Evolutionary conservation across 2,888 invertebrate genomes (phyloP), one percentile per base, ranked within the genome.

Genomic region (Dynastes hyllus): DNA sequence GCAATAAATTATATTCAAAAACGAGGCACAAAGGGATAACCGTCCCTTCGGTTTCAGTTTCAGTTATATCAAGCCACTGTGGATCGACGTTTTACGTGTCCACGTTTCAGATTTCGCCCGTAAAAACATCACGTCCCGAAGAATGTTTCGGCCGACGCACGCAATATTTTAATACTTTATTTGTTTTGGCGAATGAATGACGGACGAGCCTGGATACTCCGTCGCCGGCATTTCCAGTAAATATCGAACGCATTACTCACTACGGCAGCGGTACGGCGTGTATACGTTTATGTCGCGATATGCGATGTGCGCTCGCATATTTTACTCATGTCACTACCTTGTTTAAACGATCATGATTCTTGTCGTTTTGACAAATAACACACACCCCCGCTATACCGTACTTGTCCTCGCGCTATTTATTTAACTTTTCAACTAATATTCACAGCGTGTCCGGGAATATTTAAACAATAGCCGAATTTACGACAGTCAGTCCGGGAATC

Each of bases 261-360:
- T 9, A 8, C 16, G 16, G 45, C 45, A 8, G 6, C 37, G 50
- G 50, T 37, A 37, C 61, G 11, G 8, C 22, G 22, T 22, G 22
- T 22, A 22, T 22, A 8, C 71, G 71, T 40, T 51, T 29, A 27
- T 37, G 32, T 16, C 37, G 55, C 55, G 71, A 71, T 71, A 55
- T 16, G 71, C 27, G 51, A 70, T 70, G 70, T 70, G 70, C 55
- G 55, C 40, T 63, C 76, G 86, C 86, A 86, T 85, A 85, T 85
- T 85, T 85, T 85, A 85, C 85, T 84, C 82, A 82, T 84, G 85
- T 85, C 86, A 84, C 83, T 86, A 85, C 85, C 85, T 86, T 86
- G 86, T 86, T 86, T 86, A 85, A 86, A 85, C 84, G 83, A 84
- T 85, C 85, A 84, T 86, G 85, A 86, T 85, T 86, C 84, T 83